phyloP scores from a whole-genome alignment of 53 echinoderm and acorn worm species.

The Crossaster papposus region DNA sequence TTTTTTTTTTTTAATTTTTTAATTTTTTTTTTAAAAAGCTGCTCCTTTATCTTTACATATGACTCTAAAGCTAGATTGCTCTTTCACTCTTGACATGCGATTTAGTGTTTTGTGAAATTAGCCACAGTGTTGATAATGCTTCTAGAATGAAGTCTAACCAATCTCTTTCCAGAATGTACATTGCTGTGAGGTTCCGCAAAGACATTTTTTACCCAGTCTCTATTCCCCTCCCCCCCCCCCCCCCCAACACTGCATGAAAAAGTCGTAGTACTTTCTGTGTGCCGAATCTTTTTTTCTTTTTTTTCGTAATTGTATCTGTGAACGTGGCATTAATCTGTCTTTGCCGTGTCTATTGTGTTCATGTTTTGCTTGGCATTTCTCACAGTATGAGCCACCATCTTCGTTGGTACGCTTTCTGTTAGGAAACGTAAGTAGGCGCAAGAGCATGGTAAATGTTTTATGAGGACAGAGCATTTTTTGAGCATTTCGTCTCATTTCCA shows the following conservation, averaged over 20 bases:
- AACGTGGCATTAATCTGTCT: slow-evolving; percentile 33
- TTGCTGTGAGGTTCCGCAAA: neutral
- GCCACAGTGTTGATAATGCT: neutral
- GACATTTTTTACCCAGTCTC: neutral
- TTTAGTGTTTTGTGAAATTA: too few species aligned
- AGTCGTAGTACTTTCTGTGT: neutral
- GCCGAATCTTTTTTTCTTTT: neutral
- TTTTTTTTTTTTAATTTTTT: too few species aligned
- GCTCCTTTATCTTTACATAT: too few species aligned
- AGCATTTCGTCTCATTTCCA: neutral
- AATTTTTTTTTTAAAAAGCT: too few species aligned
- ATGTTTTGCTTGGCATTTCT: slow-evolving; percentile 29
- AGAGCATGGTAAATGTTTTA: neutral
- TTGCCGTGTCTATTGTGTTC: slow-evolving; percentile 17
- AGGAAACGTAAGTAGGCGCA: slow-evolving; percentile 34
- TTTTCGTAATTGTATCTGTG: neutral
- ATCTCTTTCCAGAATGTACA: neutral
- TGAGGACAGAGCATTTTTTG: neutral
- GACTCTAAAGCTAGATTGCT: too few species aligned
- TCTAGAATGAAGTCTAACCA: neutral
- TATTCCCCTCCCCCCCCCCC: neutral
- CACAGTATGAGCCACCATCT: slow-evolving; percentile 54
- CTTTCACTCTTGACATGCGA: too few species aligned
- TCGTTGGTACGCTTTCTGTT: slow-evolving; percentile 38
- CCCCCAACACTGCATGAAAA: neutral